These are phyloP conservation scores for Cnemophilus loriae DNA, from an alignment of 2,113 vertebrate genomes.

Conservation along the genomic window DNA sequence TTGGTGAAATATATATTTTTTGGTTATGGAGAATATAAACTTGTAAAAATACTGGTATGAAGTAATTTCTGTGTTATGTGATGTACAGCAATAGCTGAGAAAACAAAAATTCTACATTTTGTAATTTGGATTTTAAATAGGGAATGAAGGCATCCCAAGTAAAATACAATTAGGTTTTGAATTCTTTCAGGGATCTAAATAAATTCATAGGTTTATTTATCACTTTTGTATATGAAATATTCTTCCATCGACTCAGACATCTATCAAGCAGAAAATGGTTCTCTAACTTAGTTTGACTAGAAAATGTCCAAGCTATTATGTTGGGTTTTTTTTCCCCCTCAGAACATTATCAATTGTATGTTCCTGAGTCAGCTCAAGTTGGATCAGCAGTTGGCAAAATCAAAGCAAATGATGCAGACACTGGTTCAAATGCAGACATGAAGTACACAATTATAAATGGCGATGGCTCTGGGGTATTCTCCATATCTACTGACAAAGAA, in stretches of 20 bases:
- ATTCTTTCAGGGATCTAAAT: not conserved
- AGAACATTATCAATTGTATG: slow-evolving; percentile 96
- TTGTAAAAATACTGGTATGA: not conserved
- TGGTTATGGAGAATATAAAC: not conserved
- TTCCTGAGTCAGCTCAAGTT: slow-evolving; percentile 93
- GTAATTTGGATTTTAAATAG: not conserved
- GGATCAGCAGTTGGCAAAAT: slow-evolving; percentile 96
- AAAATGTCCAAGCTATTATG: not conserved
- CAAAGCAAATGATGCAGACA: slow-evolving; percentile 93
- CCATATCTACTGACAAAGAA: slow-evolving; percentile 89
- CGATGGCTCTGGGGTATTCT: slow-evolving; percentile 87
- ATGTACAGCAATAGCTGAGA: not conserved
- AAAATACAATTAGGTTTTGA: not conserved
- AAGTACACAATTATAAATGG: slow-evolving; percentile 92
- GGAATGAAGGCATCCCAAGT: not conserved
- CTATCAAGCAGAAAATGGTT: fast-evolving
- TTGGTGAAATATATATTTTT: not conserved
- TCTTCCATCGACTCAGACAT: not conserved
- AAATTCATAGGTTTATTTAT: not conserved
- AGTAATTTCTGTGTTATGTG: not conserved
- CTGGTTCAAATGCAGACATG: slow-evolving; percentile 91
- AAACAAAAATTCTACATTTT: not conserved
- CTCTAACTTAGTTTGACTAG: not conserved
- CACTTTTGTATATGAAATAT: not conserved
- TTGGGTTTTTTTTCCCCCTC: not conserved